Evolutionary conservation across 2,113 vertebrate genomes (phyloP).

Genomic region (Apodemus speciosus): DNA sequence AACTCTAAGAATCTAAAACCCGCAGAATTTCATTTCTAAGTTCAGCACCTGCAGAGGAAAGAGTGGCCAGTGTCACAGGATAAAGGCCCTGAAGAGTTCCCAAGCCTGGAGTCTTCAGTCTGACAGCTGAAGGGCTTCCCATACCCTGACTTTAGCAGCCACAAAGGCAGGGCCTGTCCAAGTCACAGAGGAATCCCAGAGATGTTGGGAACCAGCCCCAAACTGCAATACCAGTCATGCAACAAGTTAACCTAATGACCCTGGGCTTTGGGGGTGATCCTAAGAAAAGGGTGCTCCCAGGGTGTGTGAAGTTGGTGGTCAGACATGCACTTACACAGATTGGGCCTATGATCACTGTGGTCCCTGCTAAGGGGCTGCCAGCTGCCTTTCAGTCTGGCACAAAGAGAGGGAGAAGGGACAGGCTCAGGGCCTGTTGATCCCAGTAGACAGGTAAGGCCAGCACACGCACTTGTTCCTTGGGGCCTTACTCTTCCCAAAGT

Average conservation of each 20-base stretch:
- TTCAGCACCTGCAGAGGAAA: background rate
- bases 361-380: background rate
- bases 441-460: background rate
- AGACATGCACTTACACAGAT: rapidly evolving
- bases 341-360: background rate
- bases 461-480: rapidly evolving
- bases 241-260: background rate
- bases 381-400: background rate
- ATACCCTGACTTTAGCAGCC: rapidly evolving
- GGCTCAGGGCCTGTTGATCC: background rate
- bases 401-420: background rate
- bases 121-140: background rate
- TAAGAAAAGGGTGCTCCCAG: background rate
- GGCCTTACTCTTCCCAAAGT: background rate
- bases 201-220: background rate
- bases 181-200: background rate
- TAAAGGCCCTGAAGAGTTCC: background rate
- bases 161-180: background rate
- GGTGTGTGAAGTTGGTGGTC: no score
- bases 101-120: background rate
- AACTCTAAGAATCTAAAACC: background rate
- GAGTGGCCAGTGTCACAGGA: background rate
- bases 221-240: no score
- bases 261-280: background rate
- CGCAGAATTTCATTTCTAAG: background rate